phyloP scores from a whole-genome alignment of 2,113 vertebrate species.

The human region DNA sequence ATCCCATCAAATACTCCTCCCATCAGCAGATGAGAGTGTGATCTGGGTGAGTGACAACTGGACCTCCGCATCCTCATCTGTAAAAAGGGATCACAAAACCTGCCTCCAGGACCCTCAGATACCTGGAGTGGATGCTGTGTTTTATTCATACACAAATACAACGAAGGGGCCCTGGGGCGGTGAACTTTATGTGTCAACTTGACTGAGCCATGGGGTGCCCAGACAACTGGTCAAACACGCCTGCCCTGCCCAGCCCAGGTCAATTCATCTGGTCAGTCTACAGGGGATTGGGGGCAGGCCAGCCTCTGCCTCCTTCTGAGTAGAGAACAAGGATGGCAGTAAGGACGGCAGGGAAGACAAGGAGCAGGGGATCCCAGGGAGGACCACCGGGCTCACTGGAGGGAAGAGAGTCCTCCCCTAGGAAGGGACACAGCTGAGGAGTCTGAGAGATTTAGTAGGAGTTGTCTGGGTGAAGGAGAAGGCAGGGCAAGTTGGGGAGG shows the following conservation, averaged over 20 bases:
- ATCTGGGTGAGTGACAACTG: fast-evolving
- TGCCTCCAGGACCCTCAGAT: not conserved
- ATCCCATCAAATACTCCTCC: not conserved
- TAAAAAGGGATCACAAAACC: not conserved
- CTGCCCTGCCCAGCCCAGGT: not conserved
- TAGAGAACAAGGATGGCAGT: not conserved
- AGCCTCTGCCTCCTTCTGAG: not conserved
- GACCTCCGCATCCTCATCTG: not conserved
- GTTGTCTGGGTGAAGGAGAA: too few species aligned
- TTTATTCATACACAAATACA: not conserved
- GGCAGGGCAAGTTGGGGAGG: not conserved
- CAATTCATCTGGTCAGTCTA: not conserved
- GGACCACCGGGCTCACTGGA: not conserved
- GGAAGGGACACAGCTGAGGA: not conserved
- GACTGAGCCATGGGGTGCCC: not conserved
- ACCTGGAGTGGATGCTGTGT: not conserved
- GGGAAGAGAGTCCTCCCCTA: not conserved
- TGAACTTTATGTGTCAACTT: not conserved
- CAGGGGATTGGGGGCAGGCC: not conserved
- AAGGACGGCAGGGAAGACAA: not conserved
- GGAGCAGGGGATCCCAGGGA: not conserved
- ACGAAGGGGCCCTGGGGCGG: not conserved
- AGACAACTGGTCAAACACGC: not conserved
- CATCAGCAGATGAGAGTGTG: not conserved
- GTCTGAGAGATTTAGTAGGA: not conserved